phyloP scores from a whole-genome alignment of 2,113 vertebrate genomes.

The Mionectes macconnelli region DNA sequence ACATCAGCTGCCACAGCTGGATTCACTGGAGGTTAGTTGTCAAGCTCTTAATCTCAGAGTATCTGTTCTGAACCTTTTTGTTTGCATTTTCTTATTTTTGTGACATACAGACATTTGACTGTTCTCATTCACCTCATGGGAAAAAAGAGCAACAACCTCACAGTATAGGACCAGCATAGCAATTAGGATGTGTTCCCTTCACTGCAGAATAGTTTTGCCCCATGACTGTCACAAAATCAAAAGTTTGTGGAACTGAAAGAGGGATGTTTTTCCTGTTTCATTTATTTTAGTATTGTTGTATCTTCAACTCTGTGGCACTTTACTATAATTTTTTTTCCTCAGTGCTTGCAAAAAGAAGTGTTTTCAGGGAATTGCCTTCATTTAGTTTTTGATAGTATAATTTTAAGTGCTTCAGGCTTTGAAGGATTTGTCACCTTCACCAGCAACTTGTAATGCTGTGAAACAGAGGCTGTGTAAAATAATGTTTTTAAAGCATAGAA shows the following conservation, averaged over 20 bases:
- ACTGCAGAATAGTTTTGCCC: neutral
- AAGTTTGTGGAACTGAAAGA: neutral
- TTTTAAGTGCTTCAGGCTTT: neutral
- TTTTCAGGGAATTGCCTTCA: neutral
- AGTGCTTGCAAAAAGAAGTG: neutral
- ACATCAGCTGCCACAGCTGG: constrained; percentile 47
- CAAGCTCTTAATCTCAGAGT: neutral
- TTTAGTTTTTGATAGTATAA: neutral
- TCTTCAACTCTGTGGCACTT: neutral
- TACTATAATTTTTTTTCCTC: neutral
- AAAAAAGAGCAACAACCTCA: neutral
- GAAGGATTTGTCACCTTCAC: neutral
- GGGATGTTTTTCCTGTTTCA: neutral
- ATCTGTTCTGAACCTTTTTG: neutral
- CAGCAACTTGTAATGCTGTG: neutral
- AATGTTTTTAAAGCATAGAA: neutral
- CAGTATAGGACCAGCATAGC: neutral
- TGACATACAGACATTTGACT: neutral
- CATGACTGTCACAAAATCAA: neutral
- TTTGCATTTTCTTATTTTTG: neutral
- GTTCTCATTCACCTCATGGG: neutral
- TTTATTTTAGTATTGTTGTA: neutral
- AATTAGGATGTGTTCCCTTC: neutral
- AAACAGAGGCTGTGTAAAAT: neutral
- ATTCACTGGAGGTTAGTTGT: constrained; percentile 34